Percentiles rank a stretch among this genome's conserved stretches.
phyloP scores from a whole-genome alignment of 2,797 vertebrate genomes.

The Gambelia wislizenii region DNA sequence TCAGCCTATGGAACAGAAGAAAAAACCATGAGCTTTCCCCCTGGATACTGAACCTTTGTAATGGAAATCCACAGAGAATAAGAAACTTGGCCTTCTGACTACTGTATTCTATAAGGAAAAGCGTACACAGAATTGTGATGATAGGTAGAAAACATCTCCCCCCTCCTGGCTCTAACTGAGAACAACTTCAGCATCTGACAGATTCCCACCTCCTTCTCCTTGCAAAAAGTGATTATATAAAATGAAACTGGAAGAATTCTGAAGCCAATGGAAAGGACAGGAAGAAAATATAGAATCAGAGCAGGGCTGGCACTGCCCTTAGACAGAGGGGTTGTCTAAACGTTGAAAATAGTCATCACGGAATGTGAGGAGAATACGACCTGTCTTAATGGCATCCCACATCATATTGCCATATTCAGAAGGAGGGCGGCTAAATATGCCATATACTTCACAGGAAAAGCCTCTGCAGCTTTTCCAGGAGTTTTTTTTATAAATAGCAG shows the following conservation, averaged over 20 bases:
- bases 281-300: not conserved
- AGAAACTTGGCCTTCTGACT: not conserved
- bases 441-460: too few species aligned
- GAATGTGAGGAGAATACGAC: too few species aligned
- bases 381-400: too few species aligned
- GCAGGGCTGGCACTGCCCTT: not conserved
- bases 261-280: not conserved
- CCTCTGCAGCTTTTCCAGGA: too few species aligned
- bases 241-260: not conserved
- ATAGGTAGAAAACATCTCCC: not conserved
- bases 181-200: not conserved
- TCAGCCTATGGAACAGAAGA: slow-evolving; percentile 82
- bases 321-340: too few species aligned
- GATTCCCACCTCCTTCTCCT: not conserved
- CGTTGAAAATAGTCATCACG: too few species aligned
- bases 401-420: too few species aligned
- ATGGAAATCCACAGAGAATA: not conserved
- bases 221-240: not conserved
- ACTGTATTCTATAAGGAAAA: not conserved
- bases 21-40: not conserved
- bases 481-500: too few species aligned
- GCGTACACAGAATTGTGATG: not conserved
- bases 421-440: too few species aligned
- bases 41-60: not conserved
- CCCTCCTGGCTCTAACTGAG: too few species aligned